phyloP scores from a whole-genome alignment of 92 coral and sea anemone species.

The Pocillopora meandrina region DNA sequence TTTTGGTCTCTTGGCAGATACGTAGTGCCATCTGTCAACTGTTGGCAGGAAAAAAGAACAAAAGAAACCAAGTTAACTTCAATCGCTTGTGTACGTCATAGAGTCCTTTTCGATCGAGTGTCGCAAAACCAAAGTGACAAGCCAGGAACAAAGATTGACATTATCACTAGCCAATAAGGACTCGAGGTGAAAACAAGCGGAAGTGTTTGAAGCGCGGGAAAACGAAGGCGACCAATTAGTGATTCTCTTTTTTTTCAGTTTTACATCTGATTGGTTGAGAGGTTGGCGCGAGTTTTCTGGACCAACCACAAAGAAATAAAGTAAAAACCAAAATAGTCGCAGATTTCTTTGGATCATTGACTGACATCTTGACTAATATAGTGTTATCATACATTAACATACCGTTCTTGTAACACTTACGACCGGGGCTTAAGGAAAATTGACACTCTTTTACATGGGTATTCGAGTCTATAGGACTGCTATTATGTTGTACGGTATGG shows the following conservation, averaged over 20 bases:
- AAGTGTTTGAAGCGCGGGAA: neutral
- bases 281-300: neutral
- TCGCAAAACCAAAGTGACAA: no score
- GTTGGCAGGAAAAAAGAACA: constrained; percentile 31
- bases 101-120: no score
- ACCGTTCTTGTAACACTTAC: no score
- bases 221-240: neutral
- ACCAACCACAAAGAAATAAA: neutral
- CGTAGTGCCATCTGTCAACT: constrained; percentile 89
- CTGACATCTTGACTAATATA: no score
- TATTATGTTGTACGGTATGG: no score
- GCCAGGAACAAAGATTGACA: no score
- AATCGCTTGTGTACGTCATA: no score
- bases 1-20: constrained; percentile 46
- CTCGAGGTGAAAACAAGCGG: neutral
- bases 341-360: neutral
- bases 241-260: neutral
- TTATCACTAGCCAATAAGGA: neutral
- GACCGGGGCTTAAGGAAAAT: no score
- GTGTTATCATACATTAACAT: no score
- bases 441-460: no score
- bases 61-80: neutral
- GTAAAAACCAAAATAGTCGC: no score
- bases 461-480: no score
- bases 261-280: neutral